phyloP scores from a whole-genome alignment of 2,797 vertebrate species.

The Vespertilio murinus region DNA sequence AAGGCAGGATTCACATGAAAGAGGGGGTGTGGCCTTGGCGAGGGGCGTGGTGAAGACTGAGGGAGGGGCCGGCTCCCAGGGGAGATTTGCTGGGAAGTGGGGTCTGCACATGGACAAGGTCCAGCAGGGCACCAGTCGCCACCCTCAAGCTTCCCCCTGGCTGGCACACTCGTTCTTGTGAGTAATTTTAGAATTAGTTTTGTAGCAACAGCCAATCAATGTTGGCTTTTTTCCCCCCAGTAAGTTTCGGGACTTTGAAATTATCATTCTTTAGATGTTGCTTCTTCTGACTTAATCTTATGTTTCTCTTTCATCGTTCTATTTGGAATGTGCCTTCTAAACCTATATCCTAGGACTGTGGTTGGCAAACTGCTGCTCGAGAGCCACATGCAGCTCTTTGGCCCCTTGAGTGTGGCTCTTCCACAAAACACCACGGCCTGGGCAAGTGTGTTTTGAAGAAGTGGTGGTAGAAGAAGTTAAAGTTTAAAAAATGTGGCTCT shows the following conservation, averaged over 20 bases:
- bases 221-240: no score
- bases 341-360: background rate
- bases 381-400: no score
- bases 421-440: no score
- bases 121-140: accelerated
- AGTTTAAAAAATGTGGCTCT: no score
- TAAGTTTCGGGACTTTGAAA: background rate
- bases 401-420: no score
- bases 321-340: background rate
- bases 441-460: no score
- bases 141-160: background rate
- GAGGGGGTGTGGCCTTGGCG: background rate
- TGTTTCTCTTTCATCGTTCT: conserved; percentile 28
- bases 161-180: background rate
- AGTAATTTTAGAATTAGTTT: background rate
- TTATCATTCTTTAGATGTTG: background rate
- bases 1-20: background rate
- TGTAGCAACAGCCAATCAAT: background rate
- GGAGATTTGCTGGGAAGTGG: background rate
- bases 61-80: background rate
- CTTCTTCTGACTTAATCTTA: conserved; percentile 13
- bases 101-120: background rate
- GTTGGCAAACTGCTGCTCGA: no score
- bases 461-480: no score
- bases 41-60: background rate